Evolutionary conservation across 2,113 vertebrate genomes (phyloP), one percentile per base, ranked within the genome.

Genomic region (Aleadryas rufinucha): DNA sequence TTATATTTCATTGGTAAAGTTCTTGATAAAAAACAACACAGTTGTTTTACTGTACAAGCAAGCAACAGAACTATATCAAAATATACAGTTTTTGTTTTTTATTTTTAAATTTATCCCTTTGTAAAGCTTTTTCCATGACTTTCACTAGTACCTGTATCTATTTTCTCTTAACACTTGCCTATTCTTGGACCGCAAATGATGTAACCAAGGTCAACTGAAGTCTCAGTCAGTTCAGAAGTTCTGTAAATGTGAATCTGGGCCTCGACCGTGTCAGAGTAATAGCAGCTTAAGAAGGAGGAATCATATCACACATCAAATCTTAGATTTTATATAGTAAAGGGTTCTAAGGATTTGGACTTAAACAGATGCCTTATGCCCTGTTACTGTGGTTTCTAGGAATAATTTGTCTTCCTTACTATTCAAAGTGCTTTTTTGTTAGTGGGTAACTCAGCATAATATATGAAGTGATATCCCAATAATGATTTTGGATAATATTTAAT

Each of bases 351-450:
- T 91, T 96, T 95, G 91, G 83, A 95, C 81, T 89, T 90, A 63
- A 97, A 95, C 76, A 97, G 97, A 98, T 95, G 95, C 95, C 69
- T 96, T 96, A 93, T 82, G 96, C 92, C 95, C 97, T 93, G 69
- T 97, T 96, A 96, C 39, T 96, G 90, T 95, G 92, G 95, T 97
- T 97, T 95, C 93, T 61, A 95, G 91, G 89, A 97, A 95, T 87
- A 95, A 84, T 66, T 93, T 95, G 84, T 97, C 56, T 93, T 96
- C 88, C 88, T 95, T 96, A 94, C 91, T 93, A 97, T 96, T 98
- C 97, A 98, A 98, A 98, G 98, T 98, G 98, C 98, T 98, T 98
- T 98, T 97, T 97, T 91, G 97, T 97, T 95, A 97, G 95, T 94
- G 97, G 98, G 98, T 91, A 95, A 96, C 97, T 98, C 97, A 98